These are phyloP conservation scores for Acipenser ruthenus DNA, from an alignment of 2,797 vertebrate genomes.

Conservation along the genomic window DNA sequence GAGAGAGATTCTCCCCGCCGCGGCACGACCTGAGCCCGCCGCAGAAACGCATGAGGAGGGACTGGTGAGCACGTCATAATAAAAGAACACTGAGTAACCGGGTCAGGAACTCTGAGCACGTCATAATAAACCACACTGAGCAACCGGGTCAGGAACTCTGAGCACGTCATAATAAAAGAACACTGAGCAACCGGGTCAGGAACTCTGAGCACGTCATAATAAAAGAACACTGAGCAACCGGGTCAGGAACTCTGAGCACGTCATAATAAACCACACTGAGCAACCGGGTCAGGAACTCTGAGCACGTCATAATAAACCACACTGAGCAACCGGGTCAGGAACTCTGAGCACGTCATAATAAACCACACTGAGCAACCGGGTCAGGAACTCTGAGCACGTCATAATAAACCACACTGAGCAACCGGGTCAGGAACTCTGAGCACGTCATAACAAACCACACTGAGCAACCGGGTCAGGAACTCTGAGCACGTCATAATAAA, in stretches of 20 bases:
- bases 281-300: background rate
- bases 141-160: background rate
- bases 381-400: too few relatives aligned
- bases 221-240: background rate
- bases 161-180: too few relatives aligned
- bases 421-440: background rate
- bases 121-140: background rate
- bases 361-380: background rate
- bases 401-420: background rate
- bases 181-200: background rate
- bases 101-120: background rate
- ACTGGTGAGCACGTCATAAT: conserved; percentile 75
- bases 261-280: background rate
- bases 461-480: background rate
- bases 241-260: background rate
- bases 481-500: too few relatives aligned
- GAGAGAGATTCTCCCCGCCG: conserved; percentile 80
- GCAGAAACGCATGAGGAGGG: conserved; percentile 86
- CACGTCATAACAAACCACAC: background rate
- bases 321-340: background rate
- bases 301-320: too few relatives aligned
- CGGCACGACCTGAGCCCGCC: conserved; percentile 86
- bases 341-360: too few relatives aligned
- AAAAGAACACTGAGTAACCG: background rate
- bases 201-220: too few relatives aligned